Evolutionary conservation across 2,797 vertebrate species (phyloP).

Genomic region (Taeniopygia guttata): DNA sequence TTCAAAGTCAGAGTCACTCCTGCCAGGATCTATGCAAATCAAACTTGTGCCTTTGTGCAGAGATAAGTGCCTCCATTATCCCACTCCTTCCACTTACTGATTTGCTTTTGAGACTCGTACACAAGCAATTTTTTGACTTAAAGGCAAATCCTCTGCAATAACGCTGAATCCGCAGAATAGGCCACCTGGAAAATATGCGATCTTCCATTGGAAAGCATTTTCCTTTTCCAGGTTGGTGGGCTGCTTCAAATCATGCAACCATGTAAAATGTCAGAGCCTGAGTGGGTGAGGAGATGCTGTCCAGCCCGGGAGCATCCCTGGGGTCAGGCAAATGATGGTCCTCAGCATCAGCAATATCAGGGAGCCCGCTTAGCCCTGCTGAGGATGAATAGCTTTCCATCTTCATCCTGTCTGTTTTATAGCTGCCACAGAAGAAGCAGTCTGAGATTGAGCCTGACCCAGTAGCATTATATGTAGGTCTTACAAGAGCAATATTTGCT

Average conservation of each 20-base stretch:
- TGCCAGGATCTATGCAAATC: slow-evolving; percentile 31
- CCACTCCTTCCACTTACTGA: neutral
- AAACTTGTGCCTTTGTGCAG: neutral
- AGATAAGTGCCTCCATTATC: slow-evolving; percentile 9
- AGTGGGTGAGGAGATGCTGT: neutral
- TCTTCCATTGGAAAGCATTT: neutral
- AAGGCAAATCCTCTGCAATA: slow-evolving; percentile 25
- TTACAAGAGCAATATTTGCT: slow-evolving; percentile 16
- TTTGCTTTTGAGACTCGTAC: neutral
- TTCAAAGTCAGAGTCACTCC: slow-evolving; percentile 23
- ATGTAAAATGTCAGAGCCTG: neutral
- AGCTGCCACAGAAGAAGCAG: neutral
- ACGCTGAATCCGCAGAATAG: neutral
- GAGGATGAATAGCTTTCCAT: slow-evolving; percentile 34
- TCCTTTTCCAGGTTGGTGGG: neutral
- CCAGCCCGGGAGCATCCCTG: neutral
- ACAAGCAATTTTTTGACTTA: slow-evolving; percentile 7
- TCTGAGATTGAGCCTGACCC: slow-evolving; percentile 28
- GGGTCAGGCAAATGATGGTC: neutral
- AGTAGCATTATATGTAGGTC: neutral
- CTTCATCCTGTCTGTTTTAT: slow-evolving; percentile 27
- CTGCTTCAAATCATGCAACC: neutral
- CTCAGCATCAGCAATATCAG: neutral
- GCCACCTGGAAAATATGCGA: slow-evolving; percentile 38
- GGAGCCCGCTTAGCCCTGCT: neutral